Conservation (phyloP, 1,140 invertebrate genomes). For the Homalodisca vitripennis region DNA sequence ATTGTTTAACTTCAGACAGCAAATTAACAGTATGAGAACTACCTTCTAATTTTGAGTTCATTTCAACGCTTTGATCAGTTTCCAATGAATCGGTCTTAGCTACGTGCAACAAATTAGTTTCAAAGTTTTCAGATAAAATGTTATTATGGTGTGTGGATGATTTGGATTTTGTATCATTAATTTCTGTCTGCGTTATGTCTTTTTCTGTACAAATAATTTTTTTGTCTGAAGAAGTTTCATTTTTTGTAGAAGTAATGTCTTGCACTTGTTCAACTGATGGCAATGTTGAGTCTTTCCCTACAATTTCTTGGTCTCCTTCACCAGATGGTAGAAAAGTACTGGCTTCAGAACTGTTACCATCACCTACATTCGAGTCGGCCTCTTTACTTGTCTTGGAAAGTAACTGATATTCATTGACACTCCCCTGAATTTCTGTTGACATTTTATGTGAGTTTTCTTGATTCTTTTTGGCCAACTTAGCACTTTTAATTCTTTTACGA, state of each 20-base stretch:
- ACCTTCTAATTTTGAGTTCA: neutral
- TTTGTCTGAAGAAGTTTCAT: neutral
- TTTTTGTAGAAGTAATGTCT: neutral
- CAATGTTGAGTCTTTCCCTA: neutral
- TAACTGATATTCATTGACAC: conserved; percentile 7
- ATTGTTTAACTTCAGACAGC: too few relatives aligned
- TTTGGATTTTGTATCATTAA: neutral
- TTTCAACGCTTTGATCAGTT: neutral
- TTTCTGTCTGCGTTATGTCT: neutral
- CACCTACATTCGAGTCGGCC: neutral
- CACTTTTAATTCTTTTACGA: conserved; percentile 38
- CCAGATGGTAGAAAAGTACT: neutral
- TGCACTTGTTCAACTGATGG: neutral
- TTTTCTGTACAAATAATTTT: neutral
- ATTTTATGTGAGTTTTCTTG: neutral
- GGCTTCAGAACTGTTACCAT: neutral
- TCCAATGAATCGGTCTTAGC: neutral
- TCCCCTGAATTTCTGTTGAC: neutral
- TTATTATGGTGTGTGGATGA: neutral
- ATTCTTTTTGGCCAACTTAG: conserved; percentile 13
- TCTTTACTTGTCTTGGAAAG: neutral
- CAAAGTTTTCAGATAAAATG: neutral
- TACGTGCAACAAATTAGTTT: neutral
- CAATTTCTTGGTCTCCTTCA: neutral
- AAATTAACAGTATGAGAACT: too few relatives aligned